Evolutionary conservation across 1,140 invertebrate genomes (phyloP).

Genomic region (Drosophila auraria): DNA sequence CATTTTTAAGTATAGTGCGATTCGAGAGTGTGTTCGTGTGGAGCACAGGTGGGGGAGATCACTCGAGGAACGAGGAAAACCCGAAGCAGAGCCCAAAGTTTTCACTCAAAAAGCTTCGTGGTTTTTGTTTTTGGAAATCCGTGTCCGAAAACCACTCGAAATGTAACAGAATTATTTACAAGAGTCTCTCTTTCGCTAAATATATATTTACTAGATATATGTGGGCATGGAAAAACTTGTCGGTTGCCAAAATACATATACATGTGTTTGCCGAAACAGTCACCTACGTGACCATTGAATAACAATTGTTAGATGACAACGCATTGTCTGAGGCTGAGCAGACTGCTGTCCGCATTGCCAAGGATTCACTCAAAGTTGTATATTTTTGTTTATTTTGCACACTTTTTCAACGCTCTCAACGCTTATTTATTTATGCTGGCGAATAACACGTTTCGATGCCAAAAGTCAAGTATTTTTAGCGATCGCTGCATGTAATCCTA

Average conservation of each 20-base stretch:
- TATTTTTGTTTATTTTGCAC: slow-evolving; percentile 36
- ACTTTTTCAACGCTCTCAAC: slow-evolving; percentile 32
- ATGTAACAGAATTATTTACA: slow-evolving; percentile 32
- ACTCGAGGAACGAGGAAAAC: slow-evolving; percentile 24
- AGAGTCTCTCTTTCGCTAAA: slow-evolving; percentile 15
- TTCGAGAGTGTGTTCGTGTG: slow-evolving; percentile 28
- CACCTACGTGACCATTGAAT: slow-evolving; percentile 65
- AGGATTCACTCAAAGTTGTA: slow-evolving; percentile 73
- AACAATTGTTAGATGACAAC: slow-evolving; percentile 79
- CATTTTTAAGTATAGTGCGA: slow-evolving; percentile 69
- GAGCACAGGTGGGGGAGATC: slow-evolving; percentile 69
- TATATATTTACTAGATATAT: slow-evolving; percentile 17
- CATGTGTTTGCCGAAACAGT: slow-evolving; percentile 14
- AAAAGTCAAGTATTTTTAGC: slow-evolving; percentile 72
- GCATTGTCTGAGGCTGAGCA: slow-evolving; percentile 65
- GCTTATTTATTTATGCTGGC: slow-evolving; percentile 62
- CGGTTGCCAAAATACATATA: slow-evolving; percentile 35
- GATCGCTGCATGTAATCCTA: slow-evolving; percentile 55
- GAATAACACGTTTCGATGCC: slow-evolving; percentile 62
- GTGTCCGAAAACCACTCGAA: slow-evolving; percentile 29
- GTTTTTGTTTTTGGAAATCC: slow-evolving; percentile 59
- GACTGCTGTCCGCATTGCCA: slow-evolving; percentile 65
- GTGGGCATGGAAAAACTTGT: slow-evolving; percentile 22
- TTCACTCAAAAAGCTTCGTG: slow-evolving; percentile 63
- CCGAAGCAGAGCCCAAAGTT: slow-evolving; percentile 17